These are phyloP conservation scores for Conomelus anceps DNA, from an alignment of 2,888 invertebrate genomes.

Conservation along the genomic window DNA sequence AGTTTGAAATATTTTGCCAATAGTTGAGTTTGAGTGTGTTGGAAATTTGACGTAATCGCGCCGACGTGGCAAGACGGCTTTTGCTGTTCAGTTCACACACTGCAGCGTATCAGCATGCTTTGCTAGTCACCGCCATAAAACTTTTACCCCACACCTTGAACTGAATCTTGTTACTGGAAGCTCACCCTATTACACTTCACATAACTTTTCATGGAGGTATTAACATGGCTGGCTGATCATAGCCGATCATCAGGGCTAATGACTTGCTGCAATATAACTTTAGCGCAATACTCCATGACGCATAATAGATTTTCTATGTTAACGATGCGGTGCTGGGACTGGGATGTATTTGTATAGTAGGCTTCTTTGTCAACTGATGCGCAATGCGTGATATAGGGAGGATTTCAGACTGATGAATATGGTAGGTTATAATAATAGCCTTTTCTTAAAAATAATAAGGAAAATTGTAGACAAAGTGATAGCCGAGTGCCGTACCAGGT, in stretches of 20 bases:
- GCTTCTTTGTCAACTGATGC: background rate
- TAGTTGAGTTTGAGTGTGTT: background rate
- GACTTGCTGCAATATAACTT: background rate
- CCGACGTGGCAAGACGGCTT: background rate
- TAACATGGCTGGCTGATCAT: background rate
- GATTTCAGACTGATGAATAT: no score
- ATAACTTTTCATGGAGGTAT: background rate
- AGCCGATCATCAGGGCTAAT: background rate
- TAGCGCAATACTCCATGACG: background rate
- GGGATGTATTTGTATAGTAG: background rate
- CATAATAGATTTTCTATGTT: background rate
- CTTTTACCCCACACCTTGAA: background rate
- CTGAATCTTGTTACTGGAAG: background rate
- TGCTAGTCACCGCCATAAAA: background rate
- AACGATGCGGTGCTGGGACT: background rate
- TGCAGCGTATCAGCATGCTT: background rate
- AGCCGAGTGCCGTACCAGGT: no score
- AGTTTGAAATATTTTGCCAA: background rate
- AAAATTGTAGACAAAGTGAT: no score
- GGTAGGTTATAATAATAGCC: no score
- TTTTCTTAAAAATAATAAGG: no score
- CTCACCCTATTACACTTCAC: background rate
- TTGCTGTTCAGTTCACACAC: background rate
- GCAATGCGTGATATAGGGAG: no score
- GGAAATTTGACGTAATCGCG: background rate